Evolutionary conservation across 2,797 vertebrate species (phyloP).

Genomic region (Alca torda): DNA sequence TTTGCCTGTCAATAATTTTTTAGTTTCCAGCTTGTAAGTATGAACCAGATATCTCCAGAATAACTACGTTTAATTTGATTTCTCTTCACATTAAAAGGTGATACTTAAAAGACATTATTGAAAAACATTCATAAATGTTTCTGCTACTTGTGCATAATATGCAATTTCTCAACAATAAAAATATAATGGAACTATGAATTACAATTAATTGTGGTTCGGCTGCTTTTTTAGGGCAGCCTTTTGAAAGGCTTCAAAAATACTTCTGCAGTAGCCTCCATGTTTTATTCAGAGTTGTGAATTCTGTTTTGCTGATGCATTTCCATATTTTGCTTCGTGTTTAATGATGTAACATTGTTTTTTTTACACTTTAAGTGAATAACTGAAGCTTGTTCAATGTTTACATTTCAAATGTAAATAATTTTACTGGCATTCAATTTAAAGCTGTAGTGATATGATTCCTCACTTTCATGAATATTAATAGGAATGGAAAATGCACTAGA

Average conservation of each 20-base stretch:
- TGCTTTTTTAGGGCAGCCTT: not conserved
- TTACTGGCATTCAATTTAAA: conserved; percentile 47
- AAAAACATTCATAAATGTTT: not conserved
- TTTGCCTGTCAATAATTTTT: not conserved
- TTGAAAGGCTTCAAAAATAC: not conserved
- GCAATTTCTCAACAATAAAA: not conserved
- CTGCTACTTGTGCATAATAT: not conserved
- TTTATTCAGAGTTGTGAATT: conserved; percentile 12
- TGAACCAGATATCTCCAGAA: not conserved
- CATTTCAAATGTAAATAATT: conserved; percentile 40
- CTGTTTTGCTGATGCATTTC: conserved; percentile 12
- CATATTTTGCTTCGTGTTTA: conserved; percentile 15
- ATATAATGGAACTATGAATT: not conserved
- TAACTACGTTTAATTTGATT: not conserved
- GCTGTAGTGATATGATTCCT: conserved; percentile 33
- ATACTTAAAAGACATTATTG: not conserved
- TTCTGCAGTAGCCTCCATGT: not conserved
- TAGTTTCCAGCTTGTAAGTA: not conserved
- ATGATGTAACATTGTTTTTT: conserved; percentile 22
- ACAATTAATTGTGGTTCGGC: not conserved
- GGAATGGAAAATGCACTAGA: not conserved
- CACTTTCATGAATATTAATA: conserved; percentile 50
- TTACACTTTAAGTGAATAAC: conserved; percentile 16
- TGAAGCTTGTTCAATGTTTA: conserved; percentile 32
- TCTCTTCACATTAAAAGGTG: not conserved